These are phyloP conservation scores for Rhabdornis inornatus DNA, from an alignment of 2,113 vertebrate genomes.

Conservation along the genomic window DNA sequence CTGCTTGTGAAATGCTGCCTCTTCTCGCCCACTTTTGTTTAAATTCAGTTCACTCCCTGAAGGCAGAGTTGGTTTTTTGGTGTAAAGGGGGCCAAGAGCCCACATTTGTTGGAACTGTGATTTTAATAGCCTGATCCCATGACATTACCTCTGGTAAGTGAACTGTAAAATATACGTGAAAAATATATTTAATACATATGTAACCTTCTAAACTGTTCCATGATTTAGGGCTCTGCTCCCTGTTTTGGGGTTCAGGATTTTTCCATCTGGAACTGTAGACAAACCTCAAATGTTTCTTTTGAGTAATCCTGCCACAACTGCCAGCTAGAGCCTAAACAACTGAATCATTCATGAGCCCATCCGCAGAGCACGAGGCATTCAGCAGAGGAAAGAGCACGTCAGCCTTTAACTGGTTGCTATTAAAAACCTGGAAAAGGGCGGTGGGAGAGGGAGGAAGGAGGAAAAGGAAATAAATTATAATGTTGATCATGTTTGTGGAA, in stretches of 20 bases:
- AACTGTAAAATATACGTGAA: background rate
- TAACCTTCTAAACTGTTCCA: background rate
- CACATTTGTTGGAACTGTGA: background rate
- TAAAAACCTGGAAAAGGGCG: background rate
- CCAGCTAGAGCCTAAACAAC: constrained; percentile 2
- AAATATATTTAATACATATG: background rate
- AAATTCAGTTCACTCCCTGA: background rate
- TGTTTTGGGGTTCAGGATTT: background rate
- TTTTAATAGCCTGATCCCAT: background rate
- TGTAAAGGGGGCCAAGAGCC: background rate
- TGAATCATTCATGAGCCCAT: constrained; percentile 24
- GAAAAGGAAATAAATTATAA: constrained; percentile 18
- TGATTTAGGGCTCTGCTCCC: background rate
- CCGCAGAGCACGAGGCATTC: background rate
- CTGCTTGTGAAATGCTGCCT: background rate
- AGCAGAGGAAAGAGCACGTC: background rate
- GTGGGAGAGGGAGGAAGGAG: background rate
- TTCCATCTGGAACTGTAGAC: background rate
- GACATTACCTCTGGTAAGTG: background rate
- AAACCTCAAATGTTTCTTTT: background rate
- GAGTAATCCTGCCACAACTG: background rate
- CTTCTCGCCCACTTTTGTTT: fast-evolving
- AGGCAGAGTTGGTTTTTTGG: background rate
- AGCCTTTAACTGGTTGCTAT: background rate
- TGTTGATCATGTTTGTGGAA: background rate